phyloP scores from a whole-genome alignment of 1,140 invertebrate species.

The Calephelis virginiensis region DNA sequence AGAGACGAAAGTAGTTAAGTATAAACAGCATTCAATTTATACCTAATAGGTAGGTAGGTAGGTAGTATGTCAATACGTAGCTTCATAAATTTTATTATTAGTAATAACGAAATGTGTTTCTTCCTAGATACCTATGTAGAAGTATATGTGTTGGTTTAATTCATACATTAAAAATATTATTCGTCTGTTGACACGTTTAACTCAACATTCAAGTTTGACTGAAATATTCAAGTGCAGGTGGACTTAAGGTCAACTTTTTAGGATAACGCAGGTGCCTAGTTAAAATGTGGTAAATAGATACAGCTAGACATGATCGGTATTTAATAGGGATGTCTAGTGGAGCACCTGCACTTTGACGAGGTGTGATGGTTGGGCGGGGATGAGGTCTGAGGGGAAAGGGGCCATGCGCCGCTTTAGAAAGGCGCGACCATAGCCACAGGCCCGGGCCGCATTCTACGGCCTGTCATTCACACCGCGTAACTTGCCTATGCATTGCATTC shows the following conservation, averaged over 20 bases:
- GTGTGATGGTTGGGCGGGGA: constrained; percentile 53
- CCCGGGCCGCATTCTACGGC: constrained; percentile 75
- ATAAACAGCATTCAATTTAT: no score
- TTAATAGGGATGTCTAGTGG: constrained; percentile 71
- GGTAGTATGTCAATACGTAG: no score
- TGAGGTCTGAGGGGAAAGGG: constrained; percentile 45
- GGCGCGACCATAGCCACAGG: constrained; percentile 75
- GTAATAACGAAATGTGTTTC: no score
- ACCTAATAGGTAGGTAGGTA: no score
- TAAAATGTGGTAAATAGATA: constrained; percentile 71
- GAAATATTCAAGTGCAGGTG: constrained; percentile 49
- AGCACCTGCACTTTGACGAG: constrained; percentile 69
- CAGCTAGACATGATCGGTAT: constrained; percentile 73
- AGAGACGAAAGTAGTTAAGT: no score
- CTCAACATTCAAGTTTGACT: constrained; percentile 17
- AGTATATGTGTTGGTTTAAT: no score
- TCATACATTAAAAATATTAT: no score
- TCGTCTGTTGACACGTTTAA: not conserved
- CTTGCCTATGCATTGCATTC: constrained; percentile 76
- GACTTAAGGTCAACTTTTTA: constrained; percentile 62
- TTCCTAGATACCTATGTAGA: no score
- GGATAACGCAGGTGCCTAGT: constrained; percentile 69
- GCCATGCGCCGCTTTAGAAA: constrained; percentile 74
- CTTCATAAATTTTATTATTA: no score
- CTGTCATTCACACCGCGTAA: constrained; percentile 77